phyloP scores from a whole-genome alignment of 92 coral and sea anemone species.

The Parazoanthus darwini region DNA sequence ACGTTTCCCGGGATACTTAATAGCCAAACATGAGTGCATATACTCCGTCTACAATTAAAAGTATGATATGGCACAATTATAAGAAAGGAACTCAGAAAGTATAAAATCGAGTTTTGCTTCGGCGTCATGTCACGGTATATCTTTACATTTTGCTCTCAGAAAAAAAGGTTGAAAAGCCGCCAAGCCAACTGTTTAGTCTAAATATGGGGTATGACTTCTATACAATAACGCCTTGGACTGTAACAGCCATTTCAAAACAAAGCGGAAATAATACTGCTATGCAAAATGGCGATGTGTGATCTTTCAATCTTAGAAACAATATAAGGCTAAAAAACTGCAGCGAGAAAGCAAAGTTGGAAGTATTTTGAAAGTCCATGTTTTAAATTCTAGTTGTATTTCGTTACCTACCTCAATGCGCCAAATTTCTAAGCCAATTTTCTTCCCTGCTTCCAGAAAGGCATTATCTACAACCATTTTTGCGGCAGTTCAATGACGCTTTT shows the following conservation, averaged over 20 bases:
- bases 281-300: not conserved
- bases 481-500: not conserved
- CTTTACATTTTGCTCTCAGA: not conserved
- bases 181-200: not conserved
- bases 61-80: not conserved
- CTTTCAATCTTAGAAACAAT: not conserved
- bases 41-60: not conserved
- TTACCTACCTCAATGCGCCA: constrained; percentile 96
- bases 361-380: not conserved
- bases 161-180: not conserved
- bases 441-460: constrained; percentile 89
- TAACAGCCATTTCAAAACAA: not conserved
- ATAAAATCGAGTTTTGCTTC: not conserved
- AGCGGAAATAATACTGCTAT: not conserved
- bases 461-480: constrained; percentile 83
- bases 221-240: not conserved
- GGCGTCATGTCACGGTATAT: not conserved
- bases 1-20: constrained; percentile 11
- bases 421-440: constrained; percentile 83
- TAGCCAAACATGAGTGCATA: not conserved
- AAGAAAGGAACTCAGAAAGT: not conserved
- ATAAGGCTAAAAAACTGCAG: not conserved
- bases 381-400: not conserved
- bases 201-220: not conserved
- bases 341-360: not conserved